phyloP scores from a whole-genome alignment of 2,888 invertebrate species.

The Perizoma flavofasciatum region DNA sequence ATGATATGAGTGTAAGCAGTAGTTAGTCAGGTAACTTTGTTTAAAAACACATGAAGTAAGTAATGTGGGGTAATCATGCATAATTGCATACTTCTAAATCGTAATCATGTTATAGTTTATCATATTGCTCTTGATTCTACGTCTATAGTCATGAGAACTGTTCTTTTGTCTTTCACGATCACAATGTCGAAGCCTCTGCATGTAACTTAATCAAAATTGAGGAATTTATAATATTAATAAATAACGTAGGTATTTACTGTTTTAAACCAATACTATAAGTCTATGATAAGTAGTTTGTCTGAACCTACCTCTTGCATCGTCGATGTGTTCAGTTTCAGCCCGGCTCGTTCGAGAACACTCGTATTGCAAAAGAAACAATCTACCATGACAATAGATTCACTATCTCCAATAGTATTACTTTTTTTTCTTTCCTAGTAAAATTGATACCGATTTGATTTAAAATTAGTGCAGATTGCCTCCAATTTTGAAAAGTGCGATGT shows the following conservation, averaged over 20 bases:
- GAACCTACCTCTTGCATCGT: constrained; percentile 80
- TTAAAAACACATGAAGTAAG: constrained; percentile 84
- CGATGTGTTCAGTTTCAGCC: constrained; percentile 74
- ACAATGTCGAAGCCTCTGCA: constrained; percentile 72
- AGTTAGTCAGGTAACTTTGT: constrained; percentile 82
- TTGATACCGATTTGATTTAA: constrained; percentile 1
- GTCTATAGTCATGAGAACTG: constrained; percentile 82
- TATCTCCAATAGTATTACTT: constrained; percentile 79
- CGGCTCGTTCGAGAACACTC: constrained; percentile 74
- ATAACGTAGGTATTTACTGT: constrained; percentile 36
- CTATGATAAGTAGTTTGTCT: constrained; percentile 59
- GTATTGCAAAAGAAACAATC: constrained; percentile 82
- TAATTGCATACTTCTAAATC: constrained; percentile 67
- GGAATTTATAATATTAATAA: constrained; percentile 52
- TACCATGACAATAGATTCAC: constrained; percentile 82
- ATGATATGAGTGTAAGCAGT: constrained; percentile 64
- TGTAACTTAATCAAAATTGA: constrained; percentile 73
- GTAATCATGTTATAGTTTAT: constrained; percentile 56
- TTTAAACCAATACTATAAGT: constrained; percentile 44
- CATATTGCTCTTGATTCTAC: constrained; percentile 59
- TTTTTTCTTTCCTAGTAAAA: constrained; percentile 29
- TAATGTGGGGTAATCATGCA: constrained; percentile 78
- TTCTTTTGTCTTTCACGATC: constrained; percentile 65
- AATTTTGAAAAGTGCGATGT: background rate
- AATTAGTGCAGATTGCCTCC: constrained; percentile 5